Evolutionary conservation across 1,140 invertebrate genomes (phyloP), one percentile per base, ranked within the genome.

Genomic region (Psix sp.): DNA sequence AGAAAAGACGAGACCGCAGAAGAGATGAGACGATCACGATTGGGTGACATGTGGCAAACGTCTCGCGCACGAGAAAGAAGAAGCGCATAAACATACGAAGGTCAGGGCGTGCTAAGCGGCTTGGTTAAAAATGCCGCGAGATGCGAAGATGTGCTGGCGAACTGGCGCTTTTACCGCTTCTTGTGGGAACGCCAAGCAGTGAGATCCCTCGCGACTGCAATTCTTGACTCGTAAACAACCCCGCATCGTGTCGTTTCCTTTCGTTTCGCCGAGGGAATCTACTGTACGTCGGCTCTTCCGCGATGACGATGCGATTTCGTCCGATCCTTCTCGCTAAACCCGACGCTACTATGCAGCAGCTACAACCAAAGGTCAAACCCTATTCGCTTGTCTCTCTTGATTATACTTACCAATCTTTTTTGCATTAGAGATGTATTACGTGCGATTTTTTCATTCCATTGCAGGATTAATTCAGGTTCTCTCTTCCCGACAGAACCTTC

Each of bases 11-110:
- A 66, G 38, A 43, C 45, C 46, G 65, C 35, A 16, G 40, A 35
- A 21, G 21, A 63, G 10, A 20, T 39, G 36, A 31, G 49, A 46
- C 33, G 66, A 78, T 74, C 57, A 77, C 76, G 73, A 73, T 77
- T 74, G 49, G 74, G 71, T 80, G 74, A 78, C 76, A 75, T 78
- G 76, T 80, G 75, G 77, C 71, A 43, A 71, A 65, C 63, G 56
- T 74, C 60, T 68, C 52, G 48, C 54, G 49, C 68, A 62, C 60
- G 48, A 52, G 54, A 42, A 66, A 39, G 60, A 68, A 42, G 57
- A 52, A 66, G 48, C 49, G 56, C 18, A 71, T 60, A 74, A 71
- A 74, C 65, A 35, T 51, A 62, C 21, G 56, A 72, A 51, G 70
- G 59, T 77, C 66, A 45, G 67, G 66, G 66, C 56, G 73, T 76